Percentiles rank a stretch among this genome's conserved stretches.
Evolutionary conservation across 2,888 invertebrate species (phyloP).

Genomic region (Colletes collaris): DNA sequence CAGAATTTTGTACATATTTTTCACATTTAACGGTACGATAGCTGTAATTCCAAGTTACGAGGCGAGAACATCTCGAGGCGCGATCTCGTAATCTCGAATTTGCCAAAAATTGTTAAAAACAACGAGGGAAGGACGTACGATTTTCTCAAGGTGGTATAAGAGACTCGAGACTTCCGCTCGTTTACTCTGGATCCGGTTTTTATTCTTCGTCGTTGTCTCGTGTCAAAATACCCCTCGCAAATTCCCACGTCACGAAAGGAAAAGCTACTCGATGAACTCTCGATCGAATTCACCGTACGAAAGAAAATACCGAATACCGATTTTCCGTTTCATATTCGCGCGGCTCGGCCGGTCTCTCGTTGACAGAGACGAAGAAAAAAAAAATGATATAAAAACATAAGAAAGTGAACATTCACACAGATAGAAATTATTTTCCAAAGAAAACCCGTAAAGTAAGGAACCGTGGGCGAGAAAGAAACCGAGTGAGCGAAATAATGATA

Average conservation of each 20-base stretch:
- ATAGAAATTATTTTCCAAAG: conserved; percentile 59
- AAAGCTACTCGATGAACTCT: background rate
- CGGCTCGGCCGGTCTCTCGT: conserved; percentile 23
- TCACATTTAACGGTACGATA: conserved; percentile 49
- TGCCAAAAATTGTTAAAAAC: conserved; percentile 17
- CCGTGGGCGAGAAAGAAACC: conserved; percentile 1
- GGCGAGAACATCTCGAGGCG: conserved; percentile 15
- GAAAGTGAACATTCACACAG: conserved; percentile 35
- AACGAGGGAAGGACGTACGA: background rate
- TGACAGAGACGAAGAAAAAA: background rate
- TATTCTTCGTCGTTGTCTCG: conserved; percentile 49
- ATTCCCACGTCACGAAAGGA: background rate
- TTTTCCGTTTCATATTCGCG: conserved; percentile 14
- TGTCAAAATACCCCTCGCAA: conserved; percentile 19
- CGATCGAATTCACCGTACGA: conserved; percentile 34
- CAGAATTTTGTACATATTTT: conserved; percentile 61
- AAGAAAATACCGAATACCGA: conserved; percentile 13
- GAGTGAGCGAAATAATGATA: conserved; percentile 18
- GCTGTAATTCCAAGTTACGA: conserved; percentile 39
- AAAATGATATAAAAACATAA: conserved; percentile 1
- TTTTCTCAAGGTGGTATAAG: background rate
- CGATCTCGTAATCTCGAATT: conserved; percentile 9
- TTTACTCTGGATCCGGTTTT: conserved; percentile 19
- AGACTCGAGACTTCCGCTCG: conserved; percentile 54
- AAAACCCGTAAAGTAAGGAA: conserved; percentile 28